These are phyloP conservation scores for Mamestra brassicae DNA, from an alignment of 2,888 invertebrate genomes.

Conservation along the genomic window DNA sequence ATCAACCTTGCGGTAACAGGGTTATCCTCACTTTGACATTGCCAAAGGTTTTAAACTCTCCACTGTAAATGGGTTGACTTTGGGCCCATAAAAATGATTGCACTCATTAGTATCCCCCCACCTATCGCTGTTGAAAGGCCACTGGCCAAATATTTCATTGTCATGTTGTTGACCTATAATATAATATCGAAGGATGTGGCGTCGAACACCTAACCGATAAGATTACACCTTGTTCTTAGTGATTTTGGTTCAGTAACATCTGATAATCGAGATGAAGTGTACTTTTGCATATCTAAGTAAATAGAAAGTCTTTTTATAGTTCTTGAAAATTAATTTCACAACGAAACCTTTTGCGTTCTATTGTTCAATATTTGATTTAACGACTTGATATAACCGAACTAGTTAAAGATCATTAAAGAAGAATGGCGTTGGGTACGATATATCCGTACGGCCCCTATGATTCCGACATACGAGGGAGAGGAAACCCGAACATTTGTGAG, in stretches of 20 bases:
- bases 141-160: slow-evolving; percentile 49
- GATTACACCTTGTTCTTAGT: slow-evolving; percentile 37
- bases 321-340: slow-evolving; percentile 9
- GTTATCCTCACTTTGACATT: slow-evolving; percentile 39
- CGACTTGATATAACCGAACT: background rate
- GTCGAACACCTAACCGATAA: slow-evolving; percentile 56
- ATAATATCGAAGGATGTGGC: slow-evolving; percentile 30
- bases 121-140: slow-evolving; percentile 2
- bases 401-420: background rate
- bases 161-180: slow-evolving; percentile 62
- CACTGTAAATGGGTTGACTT: slow-evolving; percentile 9
- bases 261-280: slow-evolving; percentile 58
- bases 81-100: slow-evolving; percentile 1
- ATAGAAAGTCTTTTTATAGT: background rate
- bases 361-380: slow-evolving; percentile 18
- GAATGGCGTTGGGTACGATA: slow-evolving; percentile 38
- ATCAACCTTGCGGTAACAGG: slow-evolving; percentile 50
- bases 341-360: slow-evolving; percentile 8
- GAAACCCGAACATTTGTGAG: slow-evolving; percentile 44
- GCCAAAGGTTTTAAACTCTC: slow-evolving; percentile 1
- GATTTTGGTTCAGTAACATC: slow-evolving; percentile 44
- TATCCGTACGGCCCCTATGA: slow-evolving; percentile 18
- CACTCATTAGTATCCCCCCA: background rate
- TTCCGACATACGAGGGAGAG: slow-evolving; percentile 26
- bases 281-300: slow-evolving; percentile 31